Evolutionary conservation across 2,113 vertebrate species (phyloP).

Genomic region (Rhea americana): DNA sequence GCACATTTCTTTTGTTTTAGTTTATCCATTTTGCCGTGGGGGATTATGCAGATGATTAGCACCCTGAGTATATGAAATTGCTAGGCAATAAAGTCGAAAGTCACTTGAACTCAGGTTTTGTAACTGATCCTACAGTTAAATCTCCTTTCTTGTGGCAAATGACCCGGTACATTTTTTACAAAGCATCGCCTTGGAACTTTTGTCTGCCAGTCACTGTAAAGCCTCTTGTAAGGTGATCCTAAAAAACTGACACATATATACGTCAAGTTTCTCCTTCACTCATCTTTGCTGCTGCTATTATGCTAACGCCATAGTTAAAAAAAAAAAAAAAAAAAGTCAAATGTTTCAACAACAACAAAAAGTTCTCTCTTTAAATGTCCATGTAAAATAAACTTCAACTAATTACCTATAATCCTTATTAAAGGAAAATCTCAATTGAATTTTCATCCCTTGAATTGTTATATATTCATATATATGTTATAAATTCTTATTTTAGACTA

Average conservation of each 20-base stretch:
- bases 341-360: not conserved
- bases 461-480: not conserved
- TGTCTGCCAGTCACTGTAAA: not conserved
- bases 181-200: not conserved
- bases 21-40: not conserved
- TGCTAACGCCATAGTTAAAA: not conserved
- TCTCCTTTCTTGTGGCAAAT: not conserved
- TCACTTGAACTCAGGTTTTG: not conserved
- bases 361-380: not conserved
- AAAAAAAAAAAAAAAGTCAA: not conserved
- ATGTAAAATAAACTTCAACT: not conserved
- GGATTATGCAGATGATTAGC: not conserved
- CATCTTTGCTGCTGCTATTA: not conserved
- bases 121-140: not conserved
- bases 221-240: not conserved
- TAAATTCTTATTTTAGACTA: not conserved
- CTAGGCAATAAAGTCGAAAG: not conserved
- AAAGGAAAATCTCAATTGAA: not conserved
- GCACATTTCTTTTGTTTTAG: not conserved
- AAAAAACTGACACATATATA: not conserved
- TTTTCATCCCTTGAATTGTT: not conserved
- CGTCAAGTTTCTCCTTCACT: not conserved
- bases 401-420: not conserved
- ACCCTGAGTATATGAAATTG: not conserved
- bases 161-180: not conserved